Base-by-base conservation (phyloP, 2,797 vertebrate species). In the Enteromius afrohamiltoni region DNA sequence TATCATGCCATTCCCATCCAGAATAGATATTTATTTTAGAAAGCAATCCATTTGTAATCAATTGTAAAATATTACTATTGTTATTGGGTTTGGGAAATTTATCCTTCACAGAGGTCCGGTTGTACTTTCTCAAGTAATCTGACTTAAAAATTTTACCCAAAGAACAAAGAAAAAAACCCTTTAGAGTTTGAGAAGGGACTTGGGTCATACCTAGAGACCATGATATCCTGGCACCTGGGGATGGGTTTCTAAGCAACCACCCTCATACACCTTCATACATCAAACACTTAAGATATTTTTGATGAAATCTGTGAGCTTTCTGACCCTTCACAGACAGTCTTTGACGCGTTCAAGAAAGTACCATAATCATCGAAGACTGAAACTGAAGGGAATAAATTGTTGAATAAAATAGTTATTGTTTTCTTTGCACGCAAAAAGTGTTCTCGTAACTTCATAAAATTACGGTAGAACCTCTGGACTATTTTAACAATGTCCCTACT, bases 21-120 rank as follows among this genome's bases (percentile, higher is more conserved):
- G 9, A 77, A 78, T 47, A 78, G 23, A 64, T 75, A 31, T 31
- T 21, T 14, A 64, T 47, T 45, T 47, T 40, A 76, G 13, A 60
- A 60, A 76, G 51, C 51, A 58, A 58, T 34, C n/a, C 17, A 34
- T 53, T 3, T 14, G 47, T 21, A 74, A 74, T 53, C 2, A 74
- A 53, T n/a, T 34, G 11, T 53, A n/a, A 34, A 53, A 49, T 26
- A 34, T 49, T 23, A 73, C 69, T 49, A 71, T 34, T 74, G 21
- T 73, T 51, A 34, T 74, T 34, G 16, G 7, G 40, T 26, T 26
- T 40, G 40, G 42, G 40, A 13, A 23, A 26, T 45, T 26, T 45
- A 23, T 23, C 13, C 14, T 23, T 45, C 16, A 70, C n/a, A 45
- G 21, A 26, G 58, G 58, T 14, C 3, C 1, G 8, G 23, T 3